Evolutionary conservation across 1,140 invertebrate species (phyloP), one percentile per base, ranked within the genome.

Genomic region (Hyles euphorbiae): DNA sequence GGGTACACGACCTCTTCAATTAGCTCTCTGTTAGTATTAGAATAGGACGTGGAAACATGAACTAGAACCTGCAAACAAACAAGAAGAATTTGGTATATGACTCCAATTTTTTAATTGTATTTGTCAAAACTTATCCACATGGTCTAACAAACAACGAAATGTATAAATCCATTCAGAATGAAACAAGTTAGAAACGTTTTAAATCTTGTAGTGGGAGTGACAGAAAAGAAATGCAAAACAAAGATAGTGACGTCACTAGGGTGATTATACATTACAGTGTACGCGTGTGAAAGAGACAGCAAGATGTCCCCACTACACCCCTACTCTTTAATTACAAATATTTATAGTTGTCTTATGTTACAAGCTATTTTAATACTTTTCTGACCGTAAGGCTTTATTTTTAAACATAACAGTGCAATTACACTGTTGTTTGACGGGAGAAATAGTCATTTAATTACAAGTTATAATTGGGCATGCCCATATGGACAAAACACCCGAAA

Each of bases 1-100:
- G 95, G 94, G 86, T 99, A 99, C 2, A 99, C 84, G 11, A 92
- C 88, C 82, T 97, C 96, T 43, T 95, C 92, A 0, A 95, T 91
- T 0, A 85, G 79, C 10, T 92, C 87, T 48, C 93, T 91, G 58
- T 95, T 94, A 0, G 93, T 92, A 76, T 97, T 96, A 9, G 93
- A 92, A 70, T 96, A 98, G 0, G 95, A 94, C 0, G 97, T 96
- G 4, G 96, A 97, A 0, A 98, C 93, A 76, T 98, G 76, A 3
- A 83, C 58, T 0, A 86, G 34, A 1, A 56, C 65, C 80, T 84
- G 53, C 1, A 45, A 57, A 53, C 5, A 50, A 40, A 58, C 11
- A 12, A 52, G 33, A 49, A 1, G 47, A 53, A 12, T n/a, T n/a
- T n/a, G n/a, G n/a, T n/a, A n/a, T n/a, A n/a, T n/a, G n/a, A n/a